Conservation (phyloP, 1,140 invertebrate species). For the Helicorthomorpha holstii region DNA sequence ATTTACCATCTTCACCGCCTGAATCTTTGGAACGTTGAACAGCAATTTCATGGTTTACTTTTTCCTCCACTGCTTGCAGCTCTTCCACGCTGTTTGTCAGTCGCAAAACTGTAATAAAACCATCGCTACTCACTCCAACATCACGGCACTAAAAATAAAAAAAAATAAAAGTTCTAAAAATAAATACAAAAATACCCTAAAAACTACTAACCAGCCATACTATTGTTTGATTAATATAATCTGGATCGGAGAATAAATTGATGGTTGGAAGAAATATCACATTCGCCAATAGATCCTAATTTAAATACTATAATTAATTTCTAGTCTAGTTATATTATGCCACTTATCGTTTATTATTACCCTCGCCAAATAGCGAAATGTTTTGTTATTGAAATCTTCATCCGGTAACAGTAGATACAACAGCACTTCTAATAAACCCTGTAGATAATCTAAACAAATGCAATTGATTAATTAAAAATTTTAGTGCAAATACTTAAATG, state of each 20-base stretch:
- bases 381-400: constrained; percentile 67
- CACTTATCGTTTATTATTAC: constrained; percentile 15
- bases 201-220: constrained; percentile 62
- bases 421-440: constrained; percentile 64
- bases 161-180: neutral
- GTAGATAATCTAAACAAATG: constrained; percentile 52
- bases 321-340: neutral
- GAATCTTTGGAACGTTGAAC: constrained; percentile 57
- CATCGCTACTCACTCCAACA: constrained; percentile 52
- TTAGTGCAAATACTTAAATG: neutral
- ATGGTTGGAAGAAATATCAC: constrained; percentile 61
- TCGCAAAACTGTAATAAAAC: constrained; percentile 61
- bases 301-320: constrained; percentile 12
- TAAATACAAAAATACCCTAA: neutral
- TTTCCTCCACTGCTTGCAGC: constrained; percentile 54
- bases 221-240: constrained; percentile 83
- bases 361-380: constrained; percentile 46
- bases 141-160: constrained; percentile 51
- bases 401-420: constrained; percentile 67
- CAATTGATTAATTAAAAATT: constrained; percentile 9
- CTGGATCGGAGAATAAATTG: constrained; percentile 70
- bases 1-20: constrained; percentile 52
- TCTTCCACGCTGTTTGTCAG: constrained; percentile 60
- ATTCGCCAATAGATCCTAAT: constrained; percentile 64
- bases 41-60: constrained; percentile 61